These are phyloP conservation scores for Agrochola lota DNA, from an alignment of 2,888 invertebrate genomes.

Conservation along the genomic window DNA sequence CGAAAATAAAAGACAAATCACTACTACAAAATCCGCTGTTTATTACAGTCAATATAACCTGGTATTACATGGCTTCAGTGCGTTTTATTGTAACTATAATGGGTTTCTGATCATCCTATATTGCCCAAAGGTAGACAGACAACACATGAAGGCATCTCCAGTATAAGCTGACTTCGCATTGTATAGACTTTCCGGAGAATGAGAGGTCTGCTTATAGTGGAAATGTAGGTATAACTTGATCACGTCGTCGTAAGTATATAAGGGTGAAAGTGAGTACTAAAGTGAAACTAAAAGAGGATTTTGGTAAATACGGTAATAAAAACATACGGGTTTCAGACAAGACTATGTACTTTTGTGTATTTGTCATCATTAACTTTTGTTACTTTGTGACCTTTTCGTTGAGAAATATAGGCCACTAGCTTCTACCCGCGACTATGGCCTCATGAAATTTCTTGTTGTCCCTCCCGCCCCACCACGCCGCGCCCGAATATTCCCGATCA, in stretches of 20 bases:
- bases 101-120: slow-evolving; percentile 5
- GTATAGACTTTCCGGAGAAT: too few species aligned
- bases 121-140: neutral
- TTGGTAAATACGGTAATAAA: slow-evolving; percentile 25
- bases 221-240: too few species aligned
- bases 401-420: neutral
- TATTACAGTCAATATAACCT: slow-evolving; percentile 29
- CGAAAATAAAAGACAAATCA: slow-evolving; percentile 6
- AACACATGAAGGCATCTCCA: neutral
- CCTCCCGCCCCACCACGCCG: too few species aligned
- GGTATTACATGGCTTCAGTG: slow-evolving; percentile 13
- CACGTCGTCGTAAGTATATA: neutral
- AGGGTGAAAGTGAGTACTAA: slow-evolving; percentile 2
- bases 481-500: too few species aligned
- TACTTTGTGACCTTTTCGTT: slow-evolving; percentile 10
- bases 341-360: slow-evolving; percentile 30
- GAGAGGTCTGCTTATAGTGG: neutral
- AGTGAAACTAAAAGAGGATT: slow-evolving; percentile 9
- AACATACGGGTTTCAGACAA: slow-evolving; percentile 8
- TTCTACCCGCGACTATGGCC: too few species aligned
- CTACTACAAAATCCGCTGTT: slow-evolving; percentile 3
- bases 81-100: slow-evolving; percentile 47
- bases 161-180: neutral
- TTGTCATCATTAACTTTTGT: slow-evolving; percentile 13
- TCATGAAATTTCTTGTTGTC: too few species aligned